phyloP scores from a whole-genome alignment of 64 coral and sea anemone genomes.

The Pocillopora damicornis region DNA sequence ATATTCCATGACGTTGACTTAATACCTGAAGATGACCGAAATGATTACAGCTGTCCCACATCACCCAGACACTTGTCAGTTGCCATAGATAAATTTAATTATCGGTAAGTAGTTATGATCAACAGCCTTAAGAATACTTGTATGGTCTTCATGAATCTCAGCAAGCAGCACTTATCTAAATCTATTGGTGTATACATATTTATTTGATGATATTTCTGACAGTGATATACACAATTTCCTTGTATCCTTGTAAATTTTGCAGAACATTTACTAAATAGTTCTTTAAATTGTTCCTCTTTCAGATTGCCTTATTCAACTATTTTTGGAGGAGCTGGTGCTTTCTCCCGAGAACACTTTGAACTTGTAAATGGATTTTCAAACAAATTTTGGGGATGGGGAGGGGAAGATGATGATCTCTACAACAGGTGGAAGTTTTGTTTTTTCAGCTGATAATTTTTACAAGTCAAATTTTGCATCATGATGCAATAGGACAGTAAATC shows the following conservation, averaged over 20 bases:
- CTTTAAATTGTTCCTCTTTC: background rate
- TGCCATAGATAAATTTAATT: slow-evolving; percentile 93
- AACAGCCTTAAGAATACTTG: no score
- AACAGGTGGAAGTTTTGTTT: slow-evolving; percentile 53
- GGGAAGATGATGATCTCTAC: slow-evolving; percentile 98
- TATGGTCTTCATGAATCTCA: no score
- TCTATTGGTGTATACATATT: no score
- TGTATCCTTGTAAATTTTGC: no score
- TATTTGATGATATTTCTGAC: no score
- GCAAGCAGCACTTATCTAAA: no score
- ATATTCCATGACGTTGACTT: slow-evolving; percentile 98
- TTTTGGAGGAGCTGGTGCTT: slow-evolving; percentile 87
- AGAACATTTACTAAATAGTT: no score
- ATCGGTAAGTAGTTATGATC: slow-evolving; percentile 47
- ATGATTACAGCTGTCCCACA: slow-evolving; percentile 82
- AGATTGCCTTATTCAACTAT: slow-evolving; percentile 89
- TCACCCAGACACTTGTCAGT: slow-evolving; percentile 95
- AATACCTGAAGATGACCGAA: slow-evolving; percentile 94
- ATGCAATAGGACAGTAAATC: no score
- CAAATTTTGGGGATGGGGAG: slow-evolving; percentile 99
- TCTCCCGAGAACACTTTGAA: slow-evolving; percentile 80
- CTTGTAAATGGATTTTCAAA: slow-evolving; percentile 99
- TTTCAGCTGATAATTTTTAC: background rate
- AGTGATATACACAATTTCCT: no score
- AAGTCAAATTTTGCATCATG: background rate